Percentiles rank a stretch among this genome's conserved stretches.
Evolutionary conservation across 2,888 invertebrate species (phyloP).

Genomic region (Perizoma affinitatum): DNA sequence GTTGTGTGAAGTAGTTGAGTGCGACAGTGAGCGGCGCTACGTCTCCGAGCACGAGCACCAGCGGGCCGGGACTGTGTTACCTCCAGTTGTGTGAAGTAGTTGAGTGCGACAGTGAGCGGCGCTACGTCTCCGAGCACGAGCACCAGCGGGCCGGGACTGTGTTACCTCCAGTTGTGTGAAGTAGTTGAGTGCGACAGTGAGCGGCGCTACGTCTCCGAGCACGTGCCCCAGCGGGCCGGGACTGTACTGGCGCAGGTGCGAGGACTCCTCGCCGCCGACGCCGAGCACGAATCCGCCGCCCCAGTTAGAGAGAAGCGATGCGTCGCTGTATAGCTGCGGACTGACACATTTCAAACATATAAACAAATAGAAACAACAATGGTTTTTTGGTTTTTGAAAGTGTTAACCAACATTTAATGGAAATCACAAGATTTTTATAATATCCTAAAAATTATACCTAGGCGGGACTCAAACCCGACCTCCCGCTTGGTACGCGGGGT

Average conservation of each 20-base stretch:
- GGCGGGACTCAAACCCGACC: too few relatives aligned
- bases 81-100: constrained; percentile 94
- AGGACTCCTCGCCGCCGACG: constrained; percentile 92
- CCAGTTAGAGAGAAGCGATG: constrained; percentile 57
- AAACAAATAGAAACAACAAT: too few relatives aligned
- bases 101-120: constrained; percentile 90
- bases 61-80: constrained; percentile 87
- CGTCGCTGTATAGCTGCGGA: constrained; percentile 67
- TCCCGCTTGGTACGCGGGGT: too few relatives aligned
- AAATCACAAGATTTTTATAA: too few relatives aligned
- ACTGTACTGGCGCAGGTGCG: constrained; percentile 87
- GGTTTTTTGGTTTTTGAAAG: too few relatives aligned
- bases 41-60: constrained; percentile 84
- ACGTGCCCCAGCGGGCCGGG: constrained; percentile 86
- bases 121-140: constrained; percentile 86
- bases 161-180: constrained; percentile 91
- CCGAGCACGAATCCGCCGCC: constrained; percentile 88
- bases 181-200: constrained; percentile 92
- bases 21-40: constrained; percentile 90
- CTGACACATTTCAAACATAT: constrained; percentile 40
- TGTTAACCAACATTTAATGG: too few relatives aligned
- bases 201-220: constrained; percentile 87
- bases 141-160: constrained; percentile 84
- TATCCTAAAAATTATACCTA: too few relatives aligned
- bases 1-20: constrained; percentile 93